These are phyloP conservation scores for Tinea pellionella DNA, from an alignment of 2,888 invertebrate genomes.

Conservation along the genomic window DNA sequence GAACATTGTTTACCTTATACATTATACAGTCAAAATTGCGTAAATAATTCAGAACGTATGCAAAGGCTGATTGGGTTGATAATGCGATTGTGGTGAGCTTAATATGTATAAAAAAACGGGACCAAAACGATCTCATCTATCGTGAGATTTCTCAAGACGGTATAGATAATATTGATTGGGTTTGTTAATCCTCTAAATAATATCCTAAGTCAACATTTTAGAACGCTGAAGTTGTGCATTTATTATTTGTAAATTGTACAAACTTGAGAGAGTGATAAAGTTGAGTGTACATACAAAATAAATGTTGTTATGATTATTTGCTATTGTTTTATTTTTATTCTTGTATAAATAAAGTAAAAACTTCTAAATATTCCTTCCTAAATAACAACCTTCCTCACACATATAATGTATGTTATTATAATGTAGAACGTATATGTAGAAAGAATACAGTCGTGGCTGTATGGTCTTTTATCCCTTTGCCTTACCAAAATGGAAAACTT, in stretches of 20 bases:
- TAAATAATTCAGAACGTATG: too few species aligned
- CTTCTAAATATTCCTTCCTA: too few species aligned
- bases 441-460: too few species aligned
- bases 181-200: not conserved
- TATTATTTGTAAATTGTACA: slow-evolving; percentile 66
- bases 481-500: too few species aligned
- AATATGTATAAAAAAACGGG: not conserved
- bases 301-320: slow-evolving; percentile 52
- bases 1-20: too few species aligned
- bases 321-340: slow-evolving; percentile 7
- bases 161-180: not conserved
- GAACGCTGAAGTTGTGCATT: slow-evolving; percentile 70
- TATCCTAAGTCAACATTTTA: slow-evolving; percentile 29
- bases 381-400: too few species aligned
- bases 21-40: too few species aligned
- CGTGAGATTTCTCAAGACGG: not conserved
- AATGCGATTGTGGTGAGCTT: not conserved
- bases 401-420: too few species aligned
- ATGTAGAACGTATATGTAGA: too few species aligned
- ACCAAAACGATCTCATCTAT: slow-evolving; percentile 1
- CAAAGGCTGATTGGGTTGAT: not conserved
- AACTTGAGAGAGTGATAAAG: slow-evolving; percentile 34
- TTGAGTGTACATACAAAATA: slow-evolving; percentile 63
- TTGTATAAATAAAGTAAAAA: too few species aligned
- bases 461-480: too few species aligned